Base-by-base conservation (phyloP, 23 tunicate species). In the Halocynthia roretzi region DNA sequence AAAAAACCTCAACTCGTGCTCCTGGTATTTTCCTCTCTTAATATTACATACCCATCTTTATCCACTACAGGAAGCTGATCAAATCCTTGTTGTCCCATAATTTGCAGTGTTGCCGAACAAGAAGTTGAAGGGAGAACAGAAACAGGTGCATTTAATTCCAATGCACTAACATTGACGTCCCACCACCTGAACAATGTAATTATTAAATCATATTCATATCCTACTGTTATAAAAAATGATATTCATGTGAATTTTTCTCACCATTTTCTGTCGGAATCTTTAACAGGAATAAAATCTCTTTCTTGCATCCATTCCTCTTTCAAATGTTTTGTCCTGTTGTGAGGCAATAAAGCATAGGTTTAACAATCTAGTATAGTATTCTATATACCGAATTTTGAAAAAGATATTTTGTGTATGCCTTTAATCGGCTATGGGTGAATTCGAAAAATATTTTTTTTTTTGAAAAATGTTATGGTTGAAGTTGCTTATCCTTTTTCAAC, bases 261-360 rank as follows among this genome's bases (percentile, higher is more conserved):
- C 71, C 71, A 67, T 67, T 67, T 50, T 67, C 17, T 17, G 23
- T 67, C 40, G 19, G 11, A 79, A 21, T 20, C 56, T 15, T 69
- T 68, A 57, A 44, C 67, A 40, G 84, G 80, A 18, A 92, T 50
- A 65, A 87, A 90, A 51, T 88, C 85, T 63, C 98, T 76, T 65
- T 94, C 98, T 10, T 85, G 75, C 98, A 94, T 94, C 98, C 98
- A 94, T 44, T 94, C 93, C 62, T 85, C 91, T 87, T 60, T 88
- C 81, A 94, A 76, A 81, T 87, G 93, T 67, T 88, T 87, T 55
- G 98, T 94, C 98, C 96, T 90, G 21, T 57, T n/a, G n/a, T n/a
- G n/a, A n/a, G n/a, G n/a, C n/a, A n/a, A n/a, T n/a, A n/a, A n/a
- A n/a, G n/a, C n/a, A n/a, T n/a, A n/a, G n/a, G n/a, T n/a, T n/a